phyloP scores from a whole-genome alignment of 2,888 invertebrate species.

The Petrolisthes cinctipes region DNA sequence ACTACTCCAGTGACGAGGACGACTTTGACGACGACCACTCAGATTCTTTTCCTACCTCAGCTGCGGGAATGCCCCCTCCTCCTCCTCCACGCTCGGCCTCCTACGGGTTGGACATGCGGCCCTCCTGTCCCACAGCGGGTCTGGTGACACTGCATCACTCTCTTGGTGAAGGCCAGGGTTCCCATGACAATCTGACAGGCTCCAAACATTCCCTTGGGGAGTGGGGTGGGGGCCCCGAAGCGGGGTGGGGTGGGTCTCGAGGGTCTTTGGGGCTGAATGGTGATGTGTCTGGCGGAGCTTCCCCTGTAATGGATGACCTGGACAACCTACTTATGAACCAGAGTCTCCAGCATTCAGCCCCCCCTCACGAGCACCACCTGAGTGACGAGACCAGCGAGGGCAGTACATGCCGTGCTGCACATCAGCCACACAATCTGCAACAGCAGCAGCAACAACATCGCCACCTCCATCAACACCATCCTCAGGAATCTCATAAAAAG shows the following conservation, averaged over 20 bases:
- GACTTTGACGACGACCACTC: constrained; percentile 44
- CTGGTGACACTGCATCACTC: background rate
- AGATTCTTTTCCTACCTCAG: constrained; percentile 42
- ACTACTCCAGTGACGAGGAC: constrained; percentile 50
- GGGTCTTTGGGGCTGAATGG: constrained; percentile 38
- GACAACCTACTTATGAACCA: constrained; percentile 62
- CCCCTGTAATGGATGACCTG: constrained; percentile 62
- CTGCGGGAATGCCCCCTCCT: constrained; percentile 44
- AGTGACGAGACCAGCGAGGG: constrained; percentile 56
- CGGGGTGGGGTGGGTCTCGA: constrained; percentile 32
- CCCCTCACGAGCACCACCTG: constrained; percentile 15
- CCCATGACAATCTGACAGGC: constrained; percentile 30
- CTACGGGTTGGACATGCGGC: constrained; percentile 43
- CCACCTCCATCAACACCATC: constrained; percentile 18
- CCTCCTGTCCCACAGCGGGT: constrained; percentile 9
- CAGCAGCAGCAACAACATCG: constrained; percentile 28
- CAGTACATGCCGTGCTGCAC: constrained; percentile 48
- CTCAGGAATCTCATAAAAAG: constrained; percentile 35
- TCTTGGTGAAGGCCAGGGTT: constrained; percentile 31
- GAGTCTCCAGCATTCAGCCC: constrained; percentile 39
- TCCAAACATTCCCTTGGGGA: constrained; percentile 31
- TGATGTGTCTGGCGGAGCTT: constrained; percentile 33
- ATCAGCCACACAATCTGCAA: constrained; percentile 24
- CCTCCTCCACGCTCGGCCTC: constrained; percentile 51
- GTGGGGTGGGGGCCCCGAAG: constrained; percentile 32